phyloP scores from a whole-genome alignment of 1,140 invertebrate species.

The Drosophila willistoni region DNA sequence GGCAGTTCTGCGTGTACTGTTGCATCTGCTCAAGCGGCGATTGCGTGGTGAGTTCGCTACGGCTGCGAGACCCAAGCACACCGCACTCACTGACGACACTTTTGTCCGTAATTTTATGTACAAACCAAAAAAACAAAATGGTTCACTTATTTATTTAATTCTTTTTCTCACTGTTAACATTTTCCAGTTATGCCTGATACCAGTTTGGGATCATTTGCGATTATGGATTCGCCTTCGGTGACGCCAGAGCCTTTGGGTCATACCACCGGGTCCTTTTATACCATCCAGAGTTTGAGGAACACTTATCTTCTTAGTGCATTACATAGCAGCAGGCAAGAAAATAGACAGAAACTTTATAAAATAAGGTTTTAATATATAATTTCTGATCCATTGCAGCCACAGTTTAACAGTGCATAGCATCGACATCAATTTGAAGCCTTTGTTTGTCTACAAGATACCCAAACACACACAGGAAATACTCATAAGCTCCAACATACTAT shows the following conservation, averaged over 20 bases:
- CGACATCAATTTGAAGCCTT: conserved; percentile 86
- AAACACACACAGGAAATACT: conserved; percentile 76
- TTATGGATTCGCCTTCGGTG: conserved; percentile 79
- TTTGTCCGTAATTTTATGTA: background rate
- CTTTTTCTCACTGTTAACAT: background rate
- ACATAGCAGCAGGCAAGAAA: conserved; percentile 54
- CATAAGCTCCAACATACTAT: conserved; percentile 80
- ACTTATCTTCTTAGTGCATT: conserved; percentile 79
- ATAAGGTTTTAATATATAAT: background rate
- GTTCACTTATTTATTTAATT: background rate
- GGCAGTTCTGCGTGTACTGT: conserved; percentile 60
- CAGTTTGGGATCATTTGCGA: conserved; percentile 67
- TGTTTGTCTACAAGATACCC: conserved; percentile 89
- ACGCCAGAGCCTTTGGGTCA: conserved; percentile 74
- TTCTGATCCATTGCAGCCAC: conserved; percentile 42
- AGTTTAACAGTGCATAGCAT: conserved; percentile 85
- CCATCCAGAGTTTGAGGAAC: conserved; percentile 75
- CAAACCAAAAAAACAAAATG: background rate
- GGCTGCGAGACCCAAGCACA: background rate
- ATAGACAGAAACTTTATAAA: background rate
- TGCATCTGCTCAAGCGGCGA: conserved; percentile 63
- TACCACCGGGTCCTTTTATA: conserved; percentile 76
- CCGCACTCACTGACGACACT: background rate
- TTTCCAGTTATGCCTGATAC: conserved; percentile 75
- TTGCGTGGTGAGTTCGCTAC: conserved; percentile 64